Evolutionary conservation across 2,797 vertebrate species (phyloP).

Genomic region (Poecilia picta): DNA sequence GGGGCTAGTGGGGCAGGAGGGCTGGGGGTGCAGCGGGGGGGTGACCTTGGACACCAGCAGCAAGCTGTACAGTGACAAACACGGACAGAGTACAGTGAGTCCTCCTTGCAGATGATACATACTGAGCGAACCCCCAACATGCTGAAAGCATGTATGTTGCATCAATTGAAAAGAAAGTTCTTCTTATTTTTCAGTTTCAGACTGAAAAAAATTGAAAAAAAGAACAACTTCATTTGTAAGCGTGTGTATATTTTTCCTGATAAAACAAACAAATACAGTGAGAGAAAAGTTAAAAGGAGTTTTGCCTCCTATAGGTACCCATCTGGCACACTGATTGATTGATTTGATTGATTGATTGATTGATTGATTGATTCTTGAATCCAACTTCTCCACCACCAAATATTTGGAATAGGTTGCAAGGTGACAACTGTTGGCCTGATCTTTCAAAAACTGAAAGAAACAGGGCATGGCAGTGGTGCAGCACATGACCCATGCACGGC

Average conservation of each 20-base stretch:
- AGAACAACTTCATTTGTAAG: background rate
- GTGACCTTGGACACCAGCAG: conserved; percentile 79
- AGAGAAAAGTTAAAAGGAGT: background rate
- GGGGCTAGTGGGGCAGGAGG: conserved; percentile 25
- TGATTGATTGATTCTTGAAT: background rate
- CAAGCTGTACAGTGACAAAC: conserved; percentile 77
- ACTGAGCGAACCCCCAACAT: conserved; percentile 50
- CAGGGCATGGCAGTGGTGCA: too few relatives aligned
- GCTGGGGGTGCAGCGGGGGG: background rate
- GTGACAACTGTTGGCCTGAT: background rate
- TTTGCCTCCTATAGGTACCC: background rate
- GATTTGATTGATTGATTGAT: background rate
- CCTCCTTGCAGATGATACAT: conserved; percentile 68
- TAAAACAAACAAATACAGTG: background rate
- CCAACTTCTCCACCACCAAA: background rate
- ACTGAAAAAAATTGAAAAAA: background rate
- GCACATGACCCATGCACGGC: too few relatives aligned
- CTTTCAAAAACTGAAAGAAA: background rate
- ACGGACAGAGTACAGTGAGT: conserved; percentile 62
- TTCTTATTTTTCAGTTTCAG: background rate
- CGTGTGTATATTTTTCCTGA: background rate
- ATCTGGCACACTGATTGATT: background rate
- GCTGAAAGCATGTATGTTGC: conserved; percentile 16
- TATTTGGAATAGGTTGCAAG: background rate
- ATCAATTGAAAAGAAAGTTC: background rate